Evolutionary conservation across 2,888 invertebrate species (phyloP), one percentile per base, ranked within the genome.

Genomic region (Drosophila limbata): DNA sequence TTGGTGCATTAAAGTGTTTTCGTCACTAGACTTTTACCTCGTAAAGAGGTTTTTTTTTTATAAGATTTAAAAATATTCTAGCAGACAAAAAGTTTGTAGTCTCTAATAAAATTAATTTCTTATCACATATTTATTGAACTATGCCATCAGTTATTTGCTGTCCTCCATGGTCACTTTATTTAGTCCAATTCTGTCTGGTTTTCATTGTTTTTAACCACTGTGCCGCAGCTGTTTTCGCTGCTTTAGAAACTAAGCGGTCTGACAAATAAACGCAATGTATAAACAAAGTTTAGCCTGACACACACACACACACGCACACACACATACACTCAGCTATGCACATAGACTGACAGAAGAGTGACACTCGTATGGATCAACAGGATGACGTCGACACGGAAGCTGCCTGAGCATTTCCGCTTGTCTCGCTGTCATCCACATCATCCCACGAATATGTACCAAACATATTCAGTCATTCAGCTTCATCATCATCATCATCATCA

Each of bases 321-420:
- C 13, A 52, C 13, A 31, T 28, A 28, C 21, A 42, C n/a, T 13
- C 3, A 25, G 2, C 9, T 50, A 19, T 40, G 45, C 9, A 44
- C 40, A n/a, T 4, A 52, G 15, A 52, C 39, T 63, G 44, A 65
- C 40, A 57, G 61, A 37, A 69, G 79, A 81, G 51, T 66, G 79
- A 65, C 71, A 64, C 31, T 57, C 56, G 67, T 63, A 77, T 81
- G 68, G 75, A 85, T 78, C 85, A 79, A 74, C 73, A 59, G 65
- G 59, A 71, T 74, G 82, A 75, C 67, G 72, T 63, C 79, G 69
- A 82, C 83, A 82, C 84, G 86, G 86, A 84, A 79, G 81, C 72
- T 84, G 81, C 75, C 77, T 68, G 71, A 61, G 79, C 61, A 77
- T 86, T 86, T 86, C 86, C 84, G 84, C 59, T 73, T 69, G 59